Evolutionary conservation across 2,113 vertebrate species (phyloP).

Genomic region (Hippopotamus amphibius): DNA sequence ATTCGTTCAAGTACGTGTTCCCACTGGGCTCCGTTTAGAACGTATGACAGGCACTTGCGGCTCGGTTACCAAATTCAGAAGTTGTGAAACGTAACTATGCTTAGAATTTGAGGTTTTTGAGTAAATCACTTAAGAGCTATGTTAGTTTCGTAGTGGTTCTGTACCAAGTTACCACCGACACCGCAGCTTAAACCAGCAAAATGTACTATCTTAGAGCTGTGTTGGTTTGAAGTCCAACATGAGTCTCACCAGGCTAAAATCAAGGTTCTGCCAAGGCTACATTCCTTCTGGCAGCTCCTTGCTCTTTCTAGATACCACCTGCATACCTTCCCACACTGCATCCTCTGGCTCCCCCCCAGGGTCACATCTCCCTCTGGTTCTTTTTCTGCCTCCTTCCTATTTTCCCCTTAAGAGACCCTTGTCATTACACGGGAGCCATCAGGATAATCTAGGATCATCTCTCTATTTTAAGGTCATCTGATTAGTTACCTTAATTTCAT

Average conservation of each 20-base stretch:
- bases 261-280: background rate
- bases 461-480: background rate
- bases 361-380: background rate
- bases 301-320: background rate
- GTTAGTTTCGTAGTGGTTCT: background rate
- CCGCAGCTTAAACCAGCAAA: background rate
- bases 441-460: background rate
- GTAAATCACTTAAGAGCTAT: background rate
- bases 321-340: background rate
- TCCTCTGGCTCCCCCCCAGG: no score
- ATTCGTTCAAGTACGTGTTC: background rate
- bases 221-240: background rate
- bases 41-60: no score
- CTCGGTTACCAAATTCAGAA: background rate
- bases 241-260: background rate
- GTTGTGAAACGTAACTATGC: background rate
- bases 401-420: background rate
- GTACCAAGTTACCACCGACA: background rate
- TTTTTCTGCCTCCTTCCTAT: background rate
- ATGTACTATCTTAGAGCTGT: background rate
- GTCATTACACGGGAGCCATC: background rate
- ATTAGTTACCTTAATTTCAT: background rate
- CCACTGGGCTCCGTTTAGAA: background rate
- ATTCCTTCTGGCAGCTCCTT: background rate
- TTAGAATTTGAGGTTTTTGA: background rate